phyloP scores from a whole-genome alignment of 2,797 vertebrate genomes.

The Tachyglossus aculeatus region DNA sequence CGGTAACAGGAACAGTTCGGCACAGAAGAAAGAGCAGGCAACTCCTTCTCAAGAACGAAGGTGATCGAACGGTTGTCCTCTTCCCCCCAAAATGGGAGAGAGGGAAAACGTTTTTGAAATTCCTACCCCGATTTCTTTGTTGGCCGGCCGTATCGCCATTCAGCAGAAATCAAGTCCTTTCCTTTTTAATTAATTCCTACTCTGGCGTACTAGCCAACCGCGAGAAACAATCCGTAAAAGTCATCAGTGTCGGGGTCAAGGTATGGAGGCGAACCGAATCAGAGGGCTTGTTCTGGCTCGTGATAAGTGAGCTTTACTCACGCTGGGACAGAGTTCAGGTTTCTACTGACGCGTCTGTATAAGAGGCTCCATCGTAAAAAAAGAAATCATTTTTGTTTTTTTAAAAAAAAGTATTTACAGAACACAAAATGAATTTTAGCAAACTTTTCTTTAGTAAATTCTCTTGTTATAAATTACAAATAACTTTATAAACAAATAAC shows the following conservation, averaged over 20 bases:
- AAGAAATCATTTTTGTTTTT: conserved; percentile 48
- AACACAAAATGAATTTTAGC: conserved; percentile 72
- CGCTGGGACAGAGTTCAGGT: conserved; percentile 31
- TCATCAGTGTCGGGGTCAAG: conserved; percentile 43
- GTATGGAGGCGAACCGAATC: background rate
- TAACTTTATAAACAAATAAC: conserved; percentile 79
- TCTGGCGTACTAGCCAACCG: too few relatives aligned
- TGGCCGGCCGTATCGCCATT: background rate
- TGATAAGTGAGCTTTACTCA: conserved; percentile 27
- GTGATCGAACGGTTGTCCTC: conserved; percentile 30
- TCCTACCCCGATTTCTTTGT: conserved; percentile 15
- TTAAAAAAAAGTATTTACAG: conserved; percentile 64
- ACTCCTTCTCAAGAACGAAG: conserved; percentile 27
- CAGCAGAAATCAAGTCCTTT: conserved; percentile 15
- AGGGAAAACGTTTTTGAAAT: conserved; percentile 13
- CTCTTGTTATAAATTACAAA: conserved; percentile 82
- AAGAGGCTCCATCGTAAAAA: conserved; percentile 58
- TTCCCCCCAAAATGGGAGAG: conserved; percentile 20
- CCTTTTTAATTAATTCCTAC: conserved; percentile 34
- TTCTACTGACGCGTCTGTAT: conserved; percentile 55
- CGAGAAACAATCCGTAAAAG: too few relatives aligned
- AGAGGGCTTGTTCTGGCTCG: conserved; percentile 1
- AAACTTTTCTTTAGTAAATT: conserved; percentile 79
- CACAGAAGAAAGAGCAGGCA: conserved; percentile 28
- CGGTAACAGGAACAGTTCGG: conserved; percentile 34